Conservation (phyloP, 2,797 vertebrate species). For the Sebastes kiyomatsui region DNA sequence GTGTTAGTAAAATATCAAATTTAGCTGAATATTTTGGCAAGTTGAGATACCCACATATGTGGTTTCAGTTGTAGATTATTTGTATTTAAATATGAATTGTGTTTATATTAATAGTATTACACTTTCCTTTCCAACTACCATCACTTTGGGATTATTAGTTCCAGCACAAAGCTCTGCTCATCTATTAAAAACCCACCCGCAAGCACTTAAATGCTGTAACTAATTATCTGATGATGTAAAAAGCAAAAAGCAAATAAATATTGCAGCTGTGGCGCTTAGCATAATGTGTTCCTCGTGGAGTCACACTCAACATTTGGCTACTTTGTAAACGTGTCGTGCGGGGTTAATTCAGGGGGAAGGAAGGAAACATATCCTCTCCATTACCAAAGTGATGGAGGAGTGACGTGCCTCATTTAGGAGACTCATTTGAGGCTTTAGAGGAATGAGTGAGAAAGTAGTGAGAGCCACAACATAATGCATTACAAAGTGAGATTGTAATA, state of each 20-base stretch:
- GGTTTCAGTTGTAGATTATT: background rate
- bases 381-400: conserved; percentile 22
- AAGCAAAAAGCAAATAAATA: conserved; percentile 22
- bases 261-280: background rate
- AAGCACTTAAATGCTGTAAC: background rate
- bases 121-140: background rate
- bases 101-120: background rate
- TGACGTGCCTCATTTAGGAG: conserved; percentile 32
- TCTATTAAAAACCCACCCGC: conserved; percentile 15
- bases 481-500: background rate
- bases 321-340: conserved; percentile 4
- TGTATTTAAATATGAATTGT: background rate
- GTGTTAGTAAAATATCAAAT: background rate
- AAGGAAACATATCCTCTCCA: background rate
- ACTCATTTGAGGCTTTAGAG: conserved; percentile 2
- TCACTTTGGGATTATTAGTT: background rate
- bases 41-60: background rate
- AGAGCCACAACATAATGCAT: background rate
- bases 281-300: conserved; percentile 7
- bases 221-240: conserved; percentile 30
- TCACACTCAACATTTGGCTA: background rate
- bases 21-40: background rate
- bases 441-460: background rate
- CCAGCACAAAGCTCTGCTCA: background rate
- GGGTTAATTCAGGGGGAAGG: background rate